These are phyloP conservation scores for Hydra vulgaris DNA, from an alignment of 30 jellyfish, hydroid and myxozoan genomes.

Conservation along the genomic window DNA sequence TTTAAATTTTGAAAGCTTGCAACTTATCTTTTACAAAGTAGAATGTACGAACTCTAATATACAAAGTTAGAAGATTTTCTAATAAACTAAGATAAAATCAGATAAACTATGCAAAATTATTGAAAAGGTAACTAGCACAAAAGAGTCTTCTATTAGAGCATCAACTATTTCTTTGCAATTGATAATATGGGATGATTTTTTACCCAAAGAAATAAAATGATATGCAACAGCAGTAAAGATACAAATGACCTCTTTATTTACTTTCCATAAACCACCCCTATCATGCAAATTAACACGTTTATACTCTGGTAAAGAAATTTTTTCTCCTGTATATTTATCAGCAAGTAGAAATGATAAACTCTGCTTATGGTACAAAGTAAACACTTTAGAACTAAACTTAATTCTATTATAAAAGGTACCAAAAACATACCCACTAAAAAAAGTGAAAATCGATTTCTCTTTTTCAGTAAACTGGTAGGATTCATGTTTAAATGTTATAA, in stretches of 20 bases:
- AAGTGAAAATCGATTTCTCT: slow-evolving; percentile 8
- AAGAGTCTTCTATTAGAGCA: slow-evolving; percentile 24
- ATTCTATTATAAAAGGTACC: slow-evolving; percentile 9
- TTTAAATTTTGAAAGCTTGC: slow-evolving; percentile 20
- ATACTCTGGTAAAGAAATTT: slow-evolving; percentile 13
- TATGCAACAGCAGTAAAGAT: slow-evolving; percentile 29
- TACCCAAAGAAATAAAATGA: slow-evolving; percentile 30
- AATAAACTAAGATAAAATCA: slow-evolving; percentile 20
- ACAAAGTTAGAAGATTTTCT: slow-evolving; percentile 23
- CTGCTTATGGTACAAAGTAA: slow-evolving; percentile 16
- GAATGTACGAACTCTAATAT: slow-evolving; percentile 29
- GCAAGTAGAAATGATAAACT: not conserved
- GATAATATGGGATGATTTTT: slow-evolving; percentile 7
- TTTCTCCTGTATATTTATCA: slow-evolving; percentile 10
- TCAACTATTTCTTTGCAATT: slow-evolving; percentile 36
- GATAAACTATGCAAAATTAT: slow-evolving; percentile 5
- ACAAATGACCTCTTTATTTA: slow-evolving; percentile 19
- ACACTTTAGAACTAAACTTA: not conserved
- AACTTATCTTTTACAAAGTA: slow-evolving; percentile 31
- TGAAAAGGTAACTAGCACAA: slow-evolving; percentile 12
- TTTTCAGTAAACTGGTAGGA: slow-evolving; percentile 2
- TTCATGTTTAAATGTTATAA: not conserved
- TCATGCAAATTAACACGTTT: slow-evolving; percentile 15
- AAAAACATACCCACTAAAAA: slow-evolving; percentile 11
- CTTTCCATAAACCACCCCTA: slow-evolving; percentile 48